Percentiles rank a stretch among this genome's conserved stretches.
Evolutionary conservation across 2,888 invertebrate species (phyloP).

Genomic region (Trissolcus brochymenae): DNA sequence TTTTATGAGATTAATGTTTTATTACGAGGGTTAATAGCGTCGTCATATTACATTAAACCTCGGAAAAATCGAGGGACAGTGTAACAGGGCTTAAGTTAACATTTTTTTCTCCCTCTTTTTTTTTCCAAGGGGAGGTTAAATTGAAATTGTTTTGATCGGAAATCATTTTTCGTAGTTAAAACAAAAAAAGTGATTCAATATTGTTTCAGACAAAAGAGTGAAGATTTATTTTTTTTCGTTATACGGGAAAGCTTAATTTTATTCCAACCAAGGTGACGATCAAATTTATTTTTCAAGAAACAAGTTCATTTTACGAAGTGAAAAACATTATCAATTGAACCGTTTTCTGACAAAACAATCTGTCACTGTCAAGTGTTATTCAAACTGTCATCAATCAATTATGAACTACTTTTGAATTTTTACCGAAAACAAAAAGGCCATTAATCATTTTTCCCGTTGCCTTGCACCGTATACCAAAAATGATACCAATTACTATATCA

Average conservation of each 20-base stretch:
- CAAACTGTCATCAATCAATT: too few species aligned
- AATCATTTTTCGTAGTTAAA: too few species aligned
- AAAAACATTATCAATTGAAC: too few species aligned
- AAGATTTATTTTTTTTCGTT: too few species aligned
- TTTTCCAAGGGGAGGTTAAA: constrained; percentile 12
- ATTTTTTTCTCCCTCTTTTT: not conserved
- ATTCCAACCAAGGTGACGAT: too few species aligned
- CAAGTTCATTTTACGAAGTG: too few species aligned
- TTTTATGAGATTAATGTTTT: constrained; percentile 29
- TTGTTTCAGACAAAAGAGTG: too few species aligned
- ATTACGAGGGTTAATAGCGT: constrained; percentile 26
- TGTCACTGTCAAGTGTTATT: not conserved
- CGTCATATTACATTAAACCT: constrained; percentile 33
- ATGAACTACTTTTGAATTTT: constrained; percentile 1
- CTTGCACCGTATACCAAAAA: too few species aligned
- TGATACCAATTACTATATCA: too few species aligned
- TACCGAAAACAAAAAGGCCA: not conserved
- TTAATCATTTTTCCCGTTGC: not conserved
- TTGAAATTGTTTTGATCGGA: constrained; percentile 9
- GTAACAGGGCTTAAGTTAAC: constrained; percentile 12
- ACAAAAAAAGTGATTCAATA: too few species aligned
- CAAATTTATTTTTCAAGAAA: too few species aligned
- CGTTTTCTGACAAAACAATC: not conserved
- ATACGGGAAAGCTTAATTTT: too few species aligned
- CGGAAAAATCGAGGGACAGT: constrained; percentile 15